These are phyloP conservation scores for Turritopsis dohrnii DNA, from an alignment of 30 jellyfish, hydroid and myxozoan genomes.

Conservation along the genomic window DNA sequence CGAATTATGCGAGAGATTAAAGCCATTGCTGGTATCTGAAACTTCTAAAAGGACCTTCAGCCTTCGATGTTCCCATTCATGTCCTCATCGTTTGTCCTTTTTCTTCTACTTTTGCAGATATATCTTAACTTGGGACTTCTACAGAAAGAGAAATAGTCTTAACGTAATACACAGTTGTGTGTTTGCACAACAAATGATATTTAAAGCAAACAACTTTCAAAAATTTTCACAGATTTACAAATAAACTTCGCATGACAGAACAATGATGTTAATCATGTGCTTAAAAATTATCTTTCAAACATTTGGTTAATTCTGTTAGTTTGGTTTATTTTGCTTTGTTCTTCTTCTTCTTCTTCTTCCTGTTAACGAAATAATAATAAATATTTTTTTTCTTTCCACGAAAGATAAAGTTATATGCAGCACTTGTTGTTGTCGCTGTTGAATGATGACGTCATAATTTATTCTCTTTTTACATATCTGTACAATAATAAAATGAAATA, in stretches of 20 bases:
- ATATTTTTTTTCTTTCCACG: neutral
- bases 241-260: neutral
- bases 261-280: neutral
- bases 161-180: neutral
- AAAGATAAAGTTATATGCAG: neutral
- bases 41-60: neutral
- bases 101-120: neutral
- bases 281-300: neutral
- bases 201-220: too few relatives aligned
- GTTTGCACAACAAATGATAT: neutral
- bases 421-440: neutral
- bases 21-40: slow-evolving; percentile 80
- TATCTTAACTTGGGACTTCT: neutral
- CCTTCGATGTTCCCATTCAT: neutral
- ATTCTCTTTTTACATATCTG: neutral
- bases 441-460: neutral
- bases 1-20: slow-evolving; percentile 93
- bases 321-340: neutral
- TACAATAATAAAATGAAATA: neutral
- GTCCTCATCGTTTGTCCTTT: neutral
- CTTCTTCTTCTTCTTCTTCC: neutral
- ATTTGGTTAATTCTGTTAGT: neutral
- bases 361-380: neutral
- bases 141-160: neutral
- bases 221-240: neutral